Conservation (phyloP, 2,888 invertebrate species). For the Pharmacophagus antenor region DNA sequence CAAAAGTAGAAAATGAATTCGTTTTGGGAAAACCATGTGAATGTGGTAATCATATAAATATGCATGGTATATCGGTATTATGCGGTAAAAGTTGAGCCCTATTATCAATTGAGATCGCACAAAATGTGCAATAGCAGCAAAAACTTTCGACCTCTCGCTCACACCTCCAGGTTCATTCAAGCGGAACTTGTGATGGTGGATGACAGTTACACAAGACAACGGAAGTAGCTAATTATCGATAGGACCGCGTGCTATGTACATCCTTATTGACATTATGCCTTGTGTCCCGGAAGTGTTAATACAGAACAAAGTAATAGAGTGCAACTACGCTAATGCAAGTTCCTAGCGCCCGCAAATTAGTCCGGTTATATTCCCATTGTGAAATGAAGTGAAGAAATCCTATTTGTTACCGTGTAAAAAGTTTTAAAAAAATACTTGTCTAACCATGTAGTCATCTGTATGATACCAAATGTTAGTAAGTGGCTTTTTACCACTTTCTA, state of each 20-base stretch:
- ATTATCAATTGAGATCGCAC: background rate
- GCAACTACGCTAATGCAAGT: constrained; percentile 6
- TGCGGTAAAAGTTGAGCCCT: too few relatives aligned
- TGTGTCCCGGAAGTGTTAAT: constrained; percentile 23
- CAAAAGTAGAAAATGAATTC: too few relatives aligned
- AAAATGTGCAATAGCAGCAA: background rate
- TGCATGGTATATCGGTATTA: too few relatives aligned
- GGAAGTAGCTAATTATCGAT: constrained; percentile 28
- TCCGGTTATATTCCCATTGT: background rate
- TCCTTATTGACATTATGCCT: constrained; percentile 23
- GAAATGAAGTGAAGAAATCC: too few relatives aligned
- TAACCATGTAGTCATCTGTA: too few relatives aligned
- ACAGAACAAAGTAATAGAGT: constrained; percentile 23
- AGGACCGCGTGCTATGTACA: constrained; percentile 10
- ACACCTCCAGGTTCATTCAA: background rate
- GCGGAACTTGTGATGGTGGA: constrained; percentile 11
- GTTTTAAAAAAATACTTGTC: too few relatives aligned
- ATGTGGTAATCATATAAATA: too few relatives aligned
- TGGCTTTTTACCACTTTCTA: too few relatives aligned
- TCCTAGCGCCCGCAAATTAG: background rate
- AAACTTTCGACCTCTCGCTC: background rate
- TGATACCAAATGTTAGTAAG: too few relatives aligned
- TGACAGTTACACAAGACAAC: constrained; percentile 3
- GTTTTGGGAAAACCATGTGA: too few relatives aligned
- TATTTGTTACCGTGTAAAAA: too few relatives aligned